Evolutionary conservation across 92 coral and sea anemone genomes (phyloP), one percentile per base, ranked within the genome.

Genomic region (Chrysogorgia sp.): DNA sequence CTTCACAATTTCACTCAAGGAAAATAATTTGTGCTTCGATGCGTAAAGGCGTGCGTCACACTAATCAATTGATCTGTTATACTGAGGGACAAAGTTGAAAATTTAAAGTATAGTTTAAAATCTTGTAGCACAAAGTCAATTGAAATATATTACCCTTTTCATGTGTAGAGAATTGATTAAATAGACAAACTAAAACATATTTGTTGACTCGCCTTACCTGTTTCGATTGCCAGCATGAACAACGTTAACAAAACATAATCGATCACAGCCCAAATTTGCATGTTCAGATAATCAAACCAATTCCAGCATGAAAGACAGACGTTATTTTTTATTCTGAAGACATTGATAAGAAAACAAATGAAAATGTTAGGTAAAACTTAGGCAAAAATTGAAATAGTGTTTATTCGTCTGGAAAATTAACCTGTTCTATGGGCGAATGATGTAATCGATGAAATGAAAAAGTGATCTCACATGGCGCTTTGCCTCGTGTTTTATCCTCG

Each of bases 341-440:
- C 74, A 67, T 67, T 67, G 53, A 67, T 40, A 45, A 40, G 26
- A 22, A 13, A 40, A 47, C 28, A 47, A 17, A 28, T 28, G 48
- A 34, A 25, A 22, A 26, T 29, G 37, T 40, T 19, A 26, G 31
- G 13, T 33, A 58, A 48, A 47, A 33, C 26, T 3, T 47, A 7
- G 53, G 2, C n/a, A 12, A 47, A 47, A 15, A n/a, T n/a, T 2
- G n/a, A 47, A 47, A 15, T 15, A 12, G 60, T 69, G 76, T 33
- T 69, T 48, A 60, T 47, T 49, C 76, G 55, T 24, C 59, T 48
- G 48, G 60, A 69, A 69, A 47, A 25, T 69, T 41, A 21, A 69
- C 76, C 76, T 69, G 76, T 48, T 69, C 60, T 48, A 23, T n/a
- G 56, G 58, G 33, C 8, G 60, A 22, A 49, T 69, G 76, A 69